Conservation (phyloP, 2,797 vertebrate genomes). For the Cephalopachus bancanus region DNA sequence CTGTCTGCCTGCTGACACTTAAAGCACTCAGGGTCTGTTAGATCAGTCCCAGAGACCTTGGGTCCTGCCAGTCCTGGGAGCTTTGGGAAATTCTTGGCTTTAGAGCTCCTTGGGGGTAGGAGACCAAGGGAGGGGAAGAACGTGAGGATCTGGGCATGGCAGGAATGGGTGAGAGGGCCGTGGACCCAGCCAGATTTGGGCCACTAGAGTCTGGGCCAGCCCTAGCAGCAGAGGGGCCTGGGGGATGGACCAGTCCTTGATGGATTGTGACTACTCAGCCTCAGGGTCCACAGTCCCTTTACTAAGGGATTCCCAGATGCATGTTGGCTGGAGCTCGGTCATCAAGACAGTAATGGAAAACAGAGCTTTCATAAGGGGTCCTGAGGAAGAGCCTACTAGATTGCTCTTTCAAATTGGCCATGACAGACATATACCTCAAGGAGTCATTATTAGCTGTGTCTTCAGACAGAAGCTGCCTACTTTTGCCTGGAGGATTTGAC, state of each 20-base stretch:
- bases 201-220: neutral
- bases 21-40: neutral
- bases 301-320: conserved; percentile 60
- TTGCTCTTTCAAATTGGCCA: conserved; percentile 7
- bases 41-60: neutral
- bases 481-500: conserved; percentile 34
- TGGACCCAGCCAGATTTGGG: neutral
- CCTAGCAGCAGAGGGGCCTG: neutral
- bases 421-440: conserved; percentile 64
- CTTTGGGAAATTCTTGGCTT: neutral
- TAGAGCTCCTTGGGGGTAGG: neutral
- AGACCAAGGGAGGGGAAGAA: neutral
- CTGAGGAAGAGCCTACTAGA: neutral
- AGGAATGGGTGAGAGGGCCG: neutral
- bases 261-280: conserved; percentile 30
- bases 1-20: neutral
- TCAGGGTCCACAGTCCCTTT: conserved; percentile 58
- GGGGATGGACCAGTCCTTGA: neutral
- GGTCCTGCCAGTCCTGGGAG: neutral
- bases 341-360: neutral
- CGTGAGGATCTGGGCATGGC: neutral
- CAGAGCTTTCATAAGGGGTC: neutral
- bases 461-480: neutral
- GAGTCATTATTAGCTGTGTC: conserved; percentile 62
- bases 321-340: neutral